Evolutionary conservation across 1,140 invertebrate genomes (phyloP).

Genomic region (Mylabris phalerata): DNA sequence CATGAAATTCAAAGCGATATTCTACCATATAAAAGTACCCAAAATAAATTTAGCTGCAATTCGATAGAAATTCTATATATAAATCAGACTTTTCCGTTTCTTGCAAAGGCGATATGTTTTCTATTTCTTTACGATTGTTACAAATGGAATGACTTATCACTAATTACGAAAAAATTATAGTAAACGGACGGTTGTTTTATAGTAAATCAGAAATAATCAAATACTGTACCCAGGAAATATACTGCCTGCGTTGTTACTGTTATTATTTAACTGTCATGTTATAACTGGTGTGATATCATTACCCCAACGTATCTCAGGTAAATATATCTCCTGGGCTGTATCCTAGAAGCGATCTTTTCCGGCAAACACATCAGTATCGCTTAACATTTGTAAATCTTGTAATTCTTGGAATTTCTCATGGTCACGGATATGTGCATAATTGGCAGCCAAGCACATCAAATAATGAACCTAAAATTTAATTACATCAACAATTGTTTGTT

Average conservation of each 20-base stretch:
- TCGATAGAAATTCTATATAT: not conserved
- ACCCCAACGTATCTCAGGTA: constrained; percentile 31
- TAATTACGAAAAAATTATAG: not conserved
- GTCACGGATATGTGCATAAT: constrained; percentile 91
- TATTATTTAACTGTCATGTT: not conserved
- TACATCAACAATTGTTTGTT: not conserved
- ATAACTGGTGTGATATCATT: not conserved
- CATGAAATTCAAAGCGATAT: too few relatives aligned
- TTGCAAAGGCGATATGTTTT: not conserved
- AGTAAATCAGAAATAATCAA: not conserved
- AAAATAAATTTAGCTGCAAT: not conserved
- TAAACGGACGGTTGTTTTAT: not conserved
- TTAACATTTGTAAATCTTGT: constrained; percentile 81
- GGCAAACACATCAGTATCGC: constrained; percentile 65
- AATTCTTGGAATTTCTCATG: constrained; percentile 89
- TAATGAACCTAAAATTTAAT: constrained; percentile 66
- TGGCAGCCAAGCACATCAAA: constrained; percentile 88
- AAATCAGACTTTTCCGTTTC: not conserved
- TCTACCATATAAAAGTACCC: not conserved
- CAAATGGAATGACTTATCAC: not conserved
- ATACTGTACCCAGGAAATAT: constrained; percentile 15
- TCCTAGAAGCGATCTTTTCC: constrained; percentile 79
- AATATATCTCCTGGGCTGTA: constrained; percentile 62
- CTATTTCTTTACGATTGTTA: not conserved
- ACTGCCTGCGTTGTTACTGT: not conserved